Evolutionary conservation across 23 tunicate species (phyloP).

Genomic region (Trididemnum nubilum): DNA sequence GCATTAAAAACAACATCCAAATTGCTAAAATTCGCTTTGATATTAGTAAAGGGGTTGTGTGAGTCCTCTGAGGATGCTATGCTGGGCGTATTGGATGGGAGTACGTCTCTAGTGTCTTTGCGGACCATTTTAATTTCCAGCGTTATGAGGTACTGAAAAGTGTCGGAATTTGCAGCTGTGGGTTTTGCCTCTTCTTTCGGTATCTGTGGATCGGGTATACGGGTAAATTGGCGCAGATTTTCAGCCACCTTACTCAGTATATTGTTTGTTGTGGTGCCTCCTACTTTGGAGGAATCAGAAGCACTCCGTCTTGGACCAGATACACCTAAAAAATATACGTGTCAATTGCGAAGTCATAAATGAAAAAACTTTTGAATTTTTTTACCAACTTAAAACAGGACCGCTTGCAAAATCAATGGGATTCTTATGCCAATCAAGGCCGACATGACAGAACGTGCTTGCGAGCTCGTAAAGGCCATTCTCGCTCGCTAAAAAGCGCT

Average conservation of each 20-base stretch:
- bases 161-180: neutral
- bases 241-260: constrained; percentile 59
- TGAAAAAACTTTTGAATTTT: too few species aligned
- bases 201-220: neutral
- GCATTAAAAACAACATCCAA: constrained; percentile 75
- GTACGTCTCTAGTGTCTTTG: neutral
- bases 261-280: constrained; percentile 31
- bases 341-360: too few species aligned
- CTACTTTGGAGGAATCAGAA: constrained; percentile 9
- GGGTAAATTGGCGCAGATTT: constrained; percentile 40
- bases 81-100: neutral
- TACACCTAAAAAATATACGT: neutral
- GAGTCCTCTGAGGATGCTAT: too few species aligned
- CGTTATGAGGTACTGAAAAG: constrained; percentile 37
- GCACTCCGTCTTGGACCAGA: constrained; percentile 9
- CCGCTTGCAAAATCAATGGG: too few species aligned
- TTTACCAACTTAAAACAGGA: too few species aligned
- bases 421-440: too few species aligned
- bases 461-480: too few species aligned
- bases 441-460: too few species aligned
- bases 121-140: constrained; percentile 32
- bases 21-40: constrained; percentile 63
- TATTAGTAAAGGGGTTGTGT: constrained; percentile 11
- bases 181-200: neutral
- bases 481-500: too few species aligned